Evolutionary conservation across 2,113 vertebrate genomes (phyloP), one percentile per base, ranked within the genome.

Genomic region (Antechinus flavipes): DNA sequence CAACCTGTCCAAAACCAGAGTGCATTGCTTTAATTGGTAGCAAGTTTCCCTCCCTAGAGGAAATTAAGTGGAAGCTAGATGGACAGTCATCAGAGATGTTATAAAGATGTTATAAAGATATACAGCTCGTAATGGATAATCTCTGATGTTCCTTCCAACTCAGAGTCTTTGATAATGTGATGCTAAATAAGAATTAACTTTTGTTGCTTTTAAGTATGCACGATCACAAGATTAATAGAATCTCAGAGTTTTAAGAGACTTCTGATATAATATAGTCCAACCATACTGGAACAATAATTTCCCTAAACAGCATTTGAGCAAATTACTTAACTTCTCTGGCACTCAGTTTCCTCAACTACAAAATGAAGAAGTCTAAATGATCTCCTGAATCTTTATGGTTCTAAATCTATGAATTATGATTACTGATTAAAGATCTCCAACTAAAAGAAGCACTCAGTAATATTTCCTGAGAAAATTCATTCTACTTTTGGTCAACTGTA

Each of bases 251-350:
- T 52, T 52, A 52, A 68, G 61, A 12, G 61, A 76, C 16, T 76
- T 76, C 35, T 76, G 35, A n/a, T 19, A 19, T 76, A 14, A 76
- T 76, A 5, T 76, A n/a, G 1, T 16, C 35, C n/a, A 42, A 8
- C 6, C 42, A 16, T n/a, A 76, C 35, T 9, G n/a, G 35, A 76
- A n/a, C 35, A n/a, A 76, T 76, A 76, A 42, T 76, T 76, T 76
- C 7, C 68, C 35, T 76, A 42, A 22, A 76, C 35, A 76, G 61
- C 61, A n/a, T 76, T 76, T 76, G 61, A 53, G 84, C n/a, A 93
- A 93, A 76, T 91, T 30, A 22, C 2, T 91, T 89, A 52, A 26
- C 50, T 96, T 92, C 94, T 58, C 91, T 93, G 50, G 30, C 2
- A 50, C 30, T 84, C 92, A 8, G 49, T 89, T 93, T 89, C 89